Evolutionary conservation across 1,140 invertebrate genomes (phyloP).

Genomic region (Ceratoteleas bidentatus): DNA sequence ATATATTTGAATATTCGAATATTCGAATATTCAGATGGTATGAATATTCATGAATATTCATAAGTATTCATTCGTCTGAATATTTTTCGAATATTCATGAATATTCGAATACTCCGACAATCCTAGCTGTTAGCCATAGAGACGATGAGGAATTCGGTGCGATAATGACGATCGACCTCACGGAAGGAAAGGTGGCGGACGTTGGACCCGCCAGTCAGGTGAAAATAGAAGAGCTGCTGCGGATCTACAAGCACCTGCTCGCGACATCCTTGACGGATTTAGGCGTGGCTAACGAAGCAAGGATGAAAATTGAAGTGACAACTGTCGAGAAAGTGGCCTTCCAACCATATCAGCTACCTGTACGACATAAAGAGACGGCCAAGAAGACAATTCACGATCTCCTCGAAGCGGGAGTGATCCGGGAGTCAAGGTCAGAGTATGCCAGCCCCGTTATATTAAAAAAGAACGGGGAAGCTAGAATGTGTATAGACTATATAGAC

Average conservation of each 20-base stretch:
- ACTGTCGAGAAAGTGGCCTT: conserved; percentile 67
- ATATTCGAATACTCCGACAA: too few species aligned
- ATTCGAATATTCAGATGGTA: too few species aligned
- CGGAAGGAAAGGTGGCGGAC: neutral
- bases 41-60: too few species aligned
- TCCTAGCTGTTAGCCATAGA: too few species aligned
- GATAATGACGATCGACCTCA: neutral
- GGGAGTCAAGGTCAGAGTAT: conserved; percentile 74
- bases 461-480: conserved; percentile 70
- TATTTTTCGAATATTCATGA: too few species aligned
- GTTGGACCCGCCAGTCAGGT: neutral
- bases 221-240: neutral
- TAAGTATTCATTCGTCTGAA: too few species aligned
- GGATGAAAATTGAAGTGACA: conserved; percentile 64
- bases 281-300: conserved; percentile 49
- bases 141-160: neutral
- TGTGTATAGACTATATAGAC: conserved; percentile 81
- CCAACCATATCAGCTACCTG: conserved; percentile 67
- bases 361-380: conserved; percentile 61
- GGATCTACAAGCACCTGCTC: neutral
- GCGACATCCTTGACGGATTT: conserved; percentile 18
- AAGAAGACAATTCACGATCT: conserved; percentile 72
- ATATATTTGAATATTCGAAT: too few species aligned
- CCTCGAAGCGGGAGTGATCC: conserved; percentile 71
- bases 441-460: conserved; percentile 80